Evolutionary conservation across 2,888 invertebrate genomes (phyloP).

Genomic region (Deilephila porcellus): DNA sequence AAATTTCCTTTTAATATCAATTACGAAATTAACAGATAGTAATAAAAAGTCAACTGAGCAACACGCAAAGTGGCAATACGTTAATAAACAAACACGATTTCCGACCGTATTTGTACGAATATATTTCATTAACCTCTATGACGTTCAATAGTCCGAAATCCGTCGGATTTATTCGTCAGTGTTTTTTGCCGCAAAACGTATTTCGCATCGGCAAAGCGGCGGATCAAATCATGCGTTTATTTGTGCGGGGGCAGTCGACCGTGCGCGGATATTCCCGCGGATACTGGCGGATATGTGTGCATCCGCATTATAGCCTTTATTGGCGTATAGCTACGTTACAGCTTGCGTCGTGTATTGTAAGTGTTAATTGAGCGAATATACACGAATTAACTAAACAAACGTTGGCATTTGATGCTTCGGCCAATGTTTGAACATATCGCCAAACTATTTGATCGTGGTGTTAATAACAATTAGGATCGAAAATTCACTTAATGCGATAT

Average conservation of each 20-base stretch:
- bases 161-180: constrained; percentile 50
- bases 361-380: constrained; percentile 12
- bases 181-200: constrained; percentile 46
- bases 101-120: not conserved
- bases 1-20: not conserved
- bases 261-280: constrained; percentile 50
- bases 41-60: not conserved
- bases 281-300: constrained; percentile 45
- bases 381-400: constrained; percentile 21
- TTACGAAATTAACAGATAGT: not conserved
- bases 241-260: constrained; percentile 63
- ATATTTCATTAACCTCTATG: constrained; percentile 59
- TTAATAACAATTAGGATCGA: too few species aligned
- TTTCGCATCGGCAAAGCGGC: constrained; percentile 51
- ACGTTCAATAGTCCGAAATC: constrained; percentile 46
- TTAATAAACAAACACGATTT: not conserved
- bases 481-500: too few species aligned
- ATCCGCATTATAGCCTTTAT: constrained; percentile 44
- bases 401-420: not conserved
- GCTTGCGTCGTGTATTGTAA: constrained; percentile 17
- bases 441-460: too few species aligned
- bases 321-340: constrained; percentile 34
- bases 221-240: constrained; percentile 74
- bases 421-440: not conserved
- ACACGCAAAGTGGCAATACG: not conserved